Evolutionary conservation across 2,113 vertebrate genomes (phyloP), one percentile per base, ranked within the genome.

Genomic region (Asarcornis scutulata): DNA sequence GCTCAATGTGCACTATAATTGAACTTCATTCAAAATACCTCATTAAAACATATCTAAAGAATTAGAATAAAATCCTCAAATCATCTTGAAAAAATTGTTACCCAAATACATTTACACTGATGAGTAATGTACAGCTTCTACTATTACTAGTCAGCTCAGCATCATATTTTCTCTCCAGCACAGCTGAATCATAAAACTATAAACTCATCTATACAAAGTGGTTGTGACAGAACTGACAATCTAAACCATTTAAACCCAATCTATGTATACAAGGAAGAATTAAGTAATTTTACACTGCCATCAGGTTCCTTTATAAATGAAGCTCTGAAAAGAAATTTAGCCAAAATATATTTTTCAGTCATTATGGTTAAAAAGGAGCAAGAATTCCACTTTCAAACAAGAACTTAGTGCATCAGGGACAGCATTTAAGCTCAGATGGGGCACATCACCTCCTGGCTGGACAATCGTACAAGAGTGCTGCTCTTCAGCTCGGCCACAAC

Each of bases 391-490:
- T 56, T 73, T 69, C 32, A 25, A 22, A 29, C 4, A 42, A 11
- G 17, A 26, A 0, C 3, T 1, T 32, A 52, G 20, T 5, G 0
- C 23, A 16, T 32, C 22, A 58, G 40, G 32, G 32, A 4, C 23
- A 62, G 5, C 62, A 3, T 79, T 71, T 34, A 59, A 83, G 5
- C n/a, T 86, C 46, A 59, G 12, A 3, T 20, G 55, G 56, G 3
- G 17, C 25, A 27, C 36, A 40, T 63, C 36, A 63, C 10, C 62
- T 63, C 62, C 36, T 63, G 2, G 1, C 1, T 27, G 2, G 11
- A 23, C 0, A 3, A 11, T 52, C 20, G 2, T 59, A 6, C 1
- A 3, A 9, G 15, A 12, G 2, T 75, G 42, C n/a, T 21, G 17
- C 17, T 34, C 12, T 67, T 9, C 22, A 46, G 18, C 6, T 56